Percentiles rank a stretch among this genome's conserved stretches.
These are phyloP conservation scores for Eumacrocentrus americanus DNA, from an alignment of 2,888 invertebrate genomes.

Conservation along the genomic window DNA sequence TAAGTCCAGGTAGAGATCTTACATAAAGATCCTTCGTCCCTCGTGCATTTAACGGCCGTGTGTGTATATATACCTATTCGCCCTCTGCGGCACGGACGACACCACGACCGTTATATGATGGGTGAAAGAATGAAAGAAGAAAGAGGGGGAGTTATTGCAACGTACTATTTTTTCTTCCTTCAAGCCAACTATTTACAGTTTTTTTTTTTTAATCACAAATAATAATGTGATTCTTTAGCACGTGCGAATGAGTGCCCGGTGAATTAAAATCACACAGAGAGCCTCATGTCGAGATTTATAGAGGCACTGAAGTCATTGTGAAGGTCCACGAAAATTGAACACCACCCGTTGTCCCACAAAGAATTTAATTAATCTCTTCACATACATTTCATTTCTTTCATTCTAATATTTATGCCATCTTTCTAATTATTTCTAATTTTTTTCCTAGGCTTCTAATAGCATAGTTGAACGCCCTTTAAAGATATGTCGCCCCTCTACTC, in stretches of 20 bases:
- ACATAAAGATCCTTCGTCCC: slow-evolving; percentile 53
- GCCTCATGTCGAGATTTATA: slow-evolving; percentile 3
- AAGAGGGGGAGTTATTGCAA: slow-evolving; percentile 14
- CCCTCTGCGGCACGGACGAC: slow-evolving; percentile 33
- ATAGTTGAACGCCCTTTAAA: background rate
- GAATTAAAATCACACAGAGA: slow-evolving; percentile 11
- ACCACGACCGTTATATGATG: slow-evolving; percentile 25
- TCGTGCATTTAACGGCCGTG: slow-evolving; percentile 19
- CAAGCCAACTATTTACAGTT: background rate
- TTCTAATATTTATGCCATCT: background rate
- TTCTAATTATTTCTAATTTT: background rate
- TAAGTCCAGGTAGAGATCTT: slow-evolving; percentile 55
- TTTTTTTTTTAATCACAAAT: slow-evolving; percentile 12
- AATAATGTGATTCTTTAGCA: background rate
- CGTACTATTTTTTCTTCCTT: slow-evolving; percentile 9
- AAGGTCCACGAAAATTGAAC: background rate
- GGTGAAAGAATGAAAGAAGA: slow-evolving; percentile 12
- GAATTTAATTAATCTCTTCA: background rate
- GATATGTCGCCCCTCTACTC: too few relatives aligned
- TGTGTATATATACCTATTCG: slow-evolving; percentile 28
- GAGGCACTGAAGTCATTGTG: slow-evolving; percentile 6
- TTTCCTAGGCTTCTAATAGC: too few relatives aligned
- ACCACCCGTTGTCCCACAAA: background rate
- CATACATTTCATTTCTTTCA: background rate
- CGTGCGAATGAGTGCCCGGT: slow-evolving; percentile 1